A percentile compares a stretch with the other conserved stretches of the same genome.
Conservation (phyloP, 2,113 vertebrate species). For the Rhea americana region DNA sequence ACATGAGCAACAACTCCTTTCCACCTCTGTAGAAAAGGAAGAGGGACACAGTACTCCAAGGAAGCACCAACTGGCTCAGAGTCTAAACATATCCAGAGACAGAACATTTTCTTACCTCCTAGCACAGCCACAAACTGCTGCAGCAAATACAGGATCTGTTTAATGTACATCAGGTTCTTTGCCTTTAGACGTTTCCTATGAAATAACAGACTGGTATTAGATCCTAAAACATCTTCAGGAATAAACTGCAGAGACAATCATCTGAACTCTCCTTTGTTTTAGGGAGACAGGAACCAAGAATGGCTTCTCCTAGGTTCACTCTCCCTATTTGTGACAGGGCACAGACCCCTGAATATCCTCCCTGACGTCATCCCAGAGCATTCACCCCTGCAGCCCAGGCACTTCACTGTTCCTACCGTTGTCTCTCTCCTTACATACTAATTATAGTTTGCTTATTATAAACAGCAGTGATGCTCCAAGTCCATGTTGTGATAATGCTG, state of each 20-base stretch:
- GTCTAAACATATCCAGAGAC: neutral
- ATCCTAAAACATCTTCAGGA: neutral
- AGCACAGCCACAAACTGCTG: conserved; percentile 85
- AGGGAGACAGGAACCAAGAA: neutral
- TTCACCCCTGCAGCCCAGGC: neutral
- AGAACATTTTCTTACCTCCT: conserved; percentile 81
- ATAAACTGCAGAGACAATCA: neutral
- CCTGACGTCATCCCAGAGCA: neutral
- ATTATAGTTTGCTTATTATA: neutral
- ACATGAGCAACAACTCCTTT: neutral
- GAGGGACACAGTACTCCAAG: neutral
- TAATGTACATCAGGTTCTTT: conserved; percentile 98
- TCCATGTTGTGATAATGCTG: neutral
- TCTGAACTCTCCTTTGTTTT: neutral
- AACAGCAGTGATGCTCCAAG: neutral
- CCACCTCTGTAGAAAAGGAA: neutral
- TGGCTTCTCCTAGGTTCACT: neutral
- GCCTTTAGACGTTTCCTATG: conserved; percentile 90
- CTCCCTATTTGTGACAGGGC: neutral
- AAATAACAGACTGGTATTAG: neutral
- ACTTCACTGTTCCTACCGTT: neutral
- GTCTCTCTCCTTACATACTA: neutral
- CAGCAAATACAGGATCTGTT: conserved; percentile 92
- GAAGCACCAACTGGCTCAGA: neutral
- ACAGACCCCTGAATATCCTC: neutral